Conservation (phyloP, 1,140 invertebrate genomes). For the Archivesica marissinica region DNA sequence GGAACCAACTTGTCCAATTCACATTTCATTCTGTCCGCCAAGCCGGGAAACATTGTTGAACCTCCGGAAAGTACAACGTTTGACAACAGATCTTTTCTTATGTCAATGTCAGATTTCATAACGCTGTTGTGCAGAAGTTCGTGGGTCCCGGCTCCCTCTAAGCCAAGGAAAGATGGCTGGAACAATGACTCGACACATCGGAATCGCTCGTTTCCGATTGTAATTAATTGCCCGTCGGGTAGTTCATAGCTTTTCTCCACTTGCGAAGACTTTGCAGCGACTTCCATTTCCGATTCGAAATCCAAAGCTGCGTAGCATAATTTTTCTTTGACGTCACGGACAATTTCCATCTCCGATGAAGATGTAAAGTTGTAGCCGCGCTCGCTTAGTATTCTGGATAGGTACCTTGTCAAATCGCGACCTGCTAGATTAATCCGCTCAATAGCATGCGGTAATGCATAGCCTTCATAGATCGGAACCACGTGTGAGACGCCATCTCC, state of each 20-base stretch:
- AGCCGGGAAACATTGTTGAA: conserved; percentile 77
- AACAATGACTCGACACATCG: conserved; percentile 87
- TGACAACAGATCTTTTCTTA: conserved; percentile 49
- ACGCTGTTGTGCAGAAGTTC: conserved; percentile 94
- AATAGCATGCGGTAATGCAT: conserved; percentile 90
- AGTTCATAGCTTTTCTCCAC: conserved; percentile 83
- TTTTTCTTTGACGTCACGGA: conserved; percentile 93
- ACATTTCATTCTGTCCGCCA: conserved; percentile 57
- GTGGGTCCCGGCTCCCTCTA: conserved; percentile 68
- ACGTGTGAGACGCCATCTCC: conserved; percentile 97
- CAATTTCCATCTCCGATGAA: conserved; percentile 93
- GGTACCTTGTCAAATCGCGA: conserved; percentile 97
- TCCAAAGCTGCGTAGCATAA: conserved; percentile 83
- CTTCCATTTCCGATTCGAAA: conserved; percentile 95
- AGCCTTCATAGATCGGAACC: conserved; percentile 95
- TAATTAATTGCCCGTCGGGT: conserved; percentile 83
- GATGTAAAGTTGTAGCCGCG: conserved; percentile 98
- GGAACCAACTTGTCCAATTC: conserved; percentile 52
- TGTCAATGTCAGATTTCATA: conserved; percentile 75
- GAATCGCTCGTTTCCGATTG: conserved; percentile 85
- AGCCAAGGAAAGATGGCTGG: conserved; percentile 85
- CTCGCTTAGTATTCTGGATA: conserved; percentile 97
- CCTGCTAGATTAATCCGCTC: conserved; percentile 95
- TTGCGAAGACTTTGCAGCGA: conserved; percentile 87
- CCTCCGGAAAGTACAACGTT: conserved; percentile 61